phyloP scores from a whole-genome alignment of 2,888 invertebrate genomes.

The Serripes groenlandicus region DNA sequence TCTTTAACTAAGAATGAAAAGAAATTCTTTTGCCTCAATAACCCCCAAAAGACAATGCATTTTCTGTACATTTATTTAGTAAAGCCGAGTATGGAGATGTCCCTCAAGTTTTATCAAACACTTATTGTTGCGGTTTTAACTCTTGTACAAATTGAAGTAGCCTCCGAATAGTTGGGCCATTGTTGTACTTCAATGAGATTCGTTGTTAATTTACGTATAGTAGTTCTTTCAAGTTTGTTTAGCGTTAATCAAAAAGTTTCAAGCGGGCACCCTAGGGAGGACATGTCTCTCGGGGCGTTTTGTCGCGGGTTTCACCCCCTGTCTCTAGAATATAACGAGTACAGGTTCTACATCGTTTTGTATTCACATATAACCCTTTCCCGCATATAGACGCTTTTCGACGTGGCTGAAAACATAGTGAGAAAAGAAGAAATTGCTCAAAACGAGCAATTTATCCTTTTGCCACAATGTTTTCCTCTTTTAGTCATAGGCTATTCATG shows the following conservation, averaged over 20 bases:
- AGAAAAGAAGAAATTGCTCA: not conserved
- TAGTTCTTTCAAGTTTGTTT: conserved; percentile 56
- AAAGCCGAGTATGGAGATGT: not conserved
- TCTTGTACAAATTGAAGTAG: conserved; percentile 33
- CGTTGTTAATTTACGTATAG: conserved; percentile 51
- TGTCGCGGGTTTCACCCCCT: conserved; percentile 10
- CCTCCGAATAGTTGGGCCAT: not conserved
- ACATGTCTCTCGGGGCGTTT: conserved; percentile 43
- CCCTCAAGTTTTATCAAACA: conserved; percentile 15
- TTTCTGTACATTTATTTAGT: not conserved
- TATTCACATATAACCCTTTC: no score
- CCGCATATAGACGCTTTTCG: no score
- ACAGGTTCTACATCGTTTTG: no score
- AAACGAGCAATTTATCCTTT: not conserved
- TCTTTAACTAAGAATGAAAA: no score
- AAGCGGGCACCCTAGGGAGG: conserved; percentile 44
- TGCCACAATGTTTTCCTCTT: not conserved
- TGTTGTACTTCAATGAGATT: conserved; percentile 9
- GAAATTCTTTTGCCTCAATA: not conserved
- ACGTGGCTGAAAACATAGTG: not conserved
- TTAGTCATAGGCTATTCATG: no score
- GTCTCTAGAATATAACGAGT: not conserved
- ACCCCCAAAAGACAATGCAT: not conserved
- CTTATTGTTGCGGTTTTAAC: conserved; percentile 30
- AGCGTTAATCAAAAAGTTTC: conserved; percentile 37